Conservation (phyloP, 1,140 invertebrate genomes). For the Arion vulgaris region DNA sequence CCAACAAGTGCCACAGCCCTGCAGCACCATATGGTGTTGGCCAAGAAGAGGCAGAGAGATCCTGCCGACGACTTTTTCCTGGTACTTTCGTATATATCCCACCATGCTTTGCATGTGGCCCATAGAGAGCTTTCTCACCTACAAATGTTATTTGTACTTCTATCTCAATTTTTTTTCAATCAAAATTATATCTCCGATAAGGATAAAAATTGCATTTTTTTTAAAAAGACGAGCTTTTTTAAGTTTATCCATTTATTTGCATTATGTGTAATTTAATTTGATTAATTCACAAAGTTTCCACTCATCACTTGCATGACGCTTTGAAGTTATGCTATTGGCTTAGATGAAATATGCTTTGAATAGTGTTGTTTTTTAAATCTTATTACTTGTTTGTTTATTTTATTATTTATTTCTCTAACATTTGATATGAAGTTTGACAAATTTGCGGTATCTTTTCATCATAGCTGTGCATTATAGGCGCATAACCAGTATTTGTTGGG, state of each 20-base stretch:
- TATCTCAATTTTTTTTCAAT: background rate
- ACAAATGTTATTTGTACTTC: background rate
- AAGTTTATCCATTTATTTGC: background rate
- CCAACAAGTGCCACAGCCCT: conserved; percentile 31
- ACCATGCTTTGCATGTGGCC: conserved; percentile 75
- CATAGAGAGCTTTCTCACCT: conserved; percentile 35
- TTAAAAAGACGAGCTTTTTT: background rate
- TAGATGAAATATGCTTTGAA: conserved; percentile 23
- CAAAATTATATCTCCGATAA: background rate
- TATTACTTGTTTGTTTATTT: background rate
- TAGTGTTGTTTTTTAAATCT: conserved; percentile 20
- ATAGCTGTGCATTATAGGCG: background rate
- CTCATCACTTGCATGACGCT: conserved; percentile 31
- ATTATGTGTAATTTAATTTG: background rate
- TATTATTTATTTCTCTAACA: background rate
- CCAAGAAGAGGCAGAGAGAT: conserved; percentile 89
- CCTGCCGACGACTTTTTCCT: conserved; percentile 89
- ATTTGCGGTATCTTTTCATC: background rate
- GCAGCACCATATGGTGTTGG: conserved; percentile 73
- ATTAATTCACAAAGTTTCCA: background rate
- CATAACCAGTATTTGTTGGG: background rate
- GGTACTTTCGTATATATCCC: conserved; percentile 79
- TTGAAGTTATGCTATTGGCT: conserved; percentile 16
- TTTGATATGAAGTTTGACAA: background rate
- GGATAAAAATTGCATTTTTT: background rate